Conservation (phyloP, 2,888 invertebrate genomes). For the Drosophila kambysellisi region DNA sequence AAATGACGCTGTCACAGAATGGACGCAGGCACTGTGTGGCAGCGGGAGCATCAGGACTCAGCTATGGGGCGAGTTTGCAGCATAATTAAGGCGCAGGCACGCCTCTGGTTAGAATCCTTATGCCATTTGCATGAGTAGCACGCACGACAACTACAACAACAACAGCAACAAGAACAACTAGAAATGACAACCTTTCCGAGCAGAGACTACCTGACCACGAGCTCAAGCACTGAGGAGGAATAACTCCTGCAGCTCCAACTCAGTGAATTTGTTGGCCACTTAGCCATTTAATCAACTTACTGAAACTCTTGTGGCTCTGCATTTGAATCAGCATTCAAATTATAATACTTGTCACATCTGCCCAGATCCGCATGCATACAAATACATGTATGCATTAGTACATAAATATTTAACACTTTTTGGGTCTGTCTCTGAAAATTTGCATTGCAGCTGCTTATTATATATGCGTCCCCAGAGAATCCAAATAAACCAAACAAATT, state of each 20-base stretch:
- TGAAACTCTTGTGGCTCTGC: slow-evolving; percentile 13
- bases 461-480: slow-evolving; percentile 39
- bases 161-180: slow-evolving; percentile 23
- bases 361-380: slow-evolving; percentile 9
- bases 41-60: slow-evolving; percentile 6
- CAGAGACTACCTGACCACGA: slow-evolving; percentile 40
- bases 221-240: background rate
- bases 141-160: slow-evolving; percentile 50
- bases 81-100: slow-evolving; percentile 71
- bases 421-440: slow-evolving; percentile 21
- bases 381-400: slow-evolving; percentile 34
- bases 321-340: slow-evolving; percentile 39
- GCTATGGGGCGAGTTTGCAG: slow-evolving; percentile 61
- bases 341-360: slow-evolving; percentile 54
- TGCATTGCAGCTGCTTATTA: slow-evolving; percentile 58
- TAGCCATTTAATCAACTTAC: slow-evolving; percentile 56
- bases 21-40: slow-evolving; percentile 25
- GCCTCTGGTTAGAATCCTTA: slow-evolving; percentile 52
- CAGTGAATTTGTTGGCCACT: slow-evolving; percentile 35
- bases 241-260: slow-evolving; percentile 6
- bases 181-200: slow-evolving; percentile 26
- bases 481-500: background rate
- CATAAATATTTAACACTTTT: slow-evolving; percentile 52
- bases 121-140: slow-evolving; percentile 72
- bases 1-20: slow-evolving; percentile 48